Conservation (phyloP, 1,140 invertebrate species). For the Neodiprion lecontei region DNA sequence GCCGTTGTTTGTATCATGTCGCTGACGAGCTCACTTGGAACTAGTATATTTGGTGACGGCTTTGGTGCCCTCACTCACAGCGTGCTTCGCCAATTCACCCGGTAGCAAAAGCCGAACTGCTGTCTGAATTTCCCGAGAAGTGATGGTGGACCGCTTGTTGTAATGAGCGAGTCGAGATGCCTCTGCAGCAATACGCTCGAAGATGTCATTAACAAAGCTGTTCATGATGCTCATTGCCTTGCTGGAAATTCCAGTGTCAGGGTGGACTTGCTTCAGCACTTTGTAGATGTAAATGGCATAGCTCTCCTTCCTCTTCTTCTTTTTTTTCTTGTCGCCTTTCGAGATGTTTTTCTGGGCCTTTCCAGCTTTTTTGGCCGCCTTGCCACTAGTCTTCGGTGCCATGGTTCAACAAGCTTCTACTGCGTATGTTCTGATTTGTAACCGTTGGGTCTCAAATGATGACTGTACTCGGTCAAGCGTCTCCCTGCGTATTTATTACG, state of each 20-base stretch:
- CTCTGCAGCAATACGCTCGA: slow-evolving; percentile 70
- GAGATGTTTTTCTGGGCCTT: slow-evolving; percentile 66
- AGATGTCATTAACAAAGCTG: slow-evolving; percentile 68
- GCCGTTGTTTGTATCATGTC: slow-evolving; percentile 27
- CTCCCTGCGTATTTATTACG: background rate
- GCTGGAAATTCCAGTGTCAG: slow-evolving; percentile 64
- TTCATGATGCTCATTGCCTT: slow-evolving; percentile 74
- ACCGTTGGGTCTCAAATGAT: too few species aligned
- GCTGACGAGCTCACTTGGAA: background rate
- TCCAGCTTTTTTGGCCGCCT: slow-evolving; percentile 63
- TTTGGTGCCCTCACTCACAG: slow-evolving; percentile 67
- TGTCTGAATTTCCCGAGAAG: slow-evolving; percentile 57
- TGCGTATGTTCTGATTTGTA: background rate
- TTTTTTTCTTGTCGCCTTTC: slow-evolving; percentile 63
- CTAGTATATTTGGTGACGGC: slow-evolving; percentile 63
- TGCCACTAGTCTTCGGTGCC: slow-evolving; percentile 61
- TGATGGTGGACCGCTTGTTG: slow-evolving; percentile 63
- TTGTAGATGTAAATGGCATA: slow-evolving; percentile 78
- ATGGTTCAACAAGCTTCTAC: slow-evolving; percentile 35
- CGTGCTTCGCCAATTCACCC: slow-evolving; percentile 59
- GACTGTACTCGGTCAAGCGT: background rate
- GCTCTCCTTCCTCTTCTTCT: slow-evolving; percentile 68
- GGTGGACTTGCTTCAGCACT: slow-evolving; percentile 74
- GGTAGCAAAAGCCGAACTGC: slow-evolving; percentile 57
- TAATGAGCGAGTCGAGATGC: slow-evolving; percentile 62